Conservation (phyloP, 2,797 vertebrate species). For the Martes flavigula region DNA sequence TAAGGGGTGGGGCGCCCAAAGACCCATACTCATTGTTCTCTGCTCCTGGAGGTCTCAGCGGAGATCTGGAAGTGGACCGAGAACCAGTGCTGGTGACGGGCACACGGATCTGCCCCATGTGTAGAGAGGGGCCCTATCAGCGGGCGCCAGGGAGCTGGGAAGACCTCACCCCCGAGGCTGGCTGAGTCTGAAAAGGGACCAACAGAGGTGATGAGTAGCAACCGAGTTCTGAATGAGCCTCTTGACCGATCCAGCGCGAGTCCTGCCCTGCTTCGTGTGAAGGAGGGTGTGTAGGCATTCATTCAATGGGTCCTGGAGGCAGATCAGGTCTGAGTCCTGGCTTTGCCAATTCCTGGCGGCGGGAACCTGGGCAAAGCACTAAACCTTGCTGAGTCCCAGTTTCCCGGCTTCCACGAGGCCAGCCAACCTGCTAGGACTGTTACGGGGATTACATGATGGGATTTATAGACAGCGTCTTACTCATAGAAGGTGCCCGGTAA, state of each 20-base stretch:
- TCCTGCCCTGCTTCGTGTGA: background rate
- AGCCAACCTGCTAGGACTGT: background rate
- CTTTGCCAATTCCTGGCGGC: background rate
- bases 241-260: background rate
- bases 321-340: background rate
- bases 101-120: background rate
- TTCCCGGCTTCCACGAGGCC: constrained; percentile 4
- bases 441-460: background rate
- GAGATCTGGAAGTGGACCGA: background rate
- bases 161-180: background rate
- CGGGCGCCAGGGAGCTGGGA: background rate
- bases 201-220: background rate
- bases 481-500: background rate
- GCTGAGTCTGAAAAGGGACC: background rate
- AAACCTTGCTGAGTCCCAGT: background rate
- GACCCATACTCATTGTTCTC: background rate
- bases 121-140: background rate
- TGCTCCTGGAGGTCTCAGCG: background rate
- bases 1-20: background rate
- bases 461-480: background rate
- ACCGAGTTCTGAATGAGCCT: background rate
- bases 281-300: background rate
- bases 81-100: background rate
- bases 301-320: background rate
- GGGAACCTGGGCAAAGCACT: background rate